Evolutionary conservation across 2,888 invertebrate species (phyloP).

Genomic region (Ochropleura plecta): DNA sequence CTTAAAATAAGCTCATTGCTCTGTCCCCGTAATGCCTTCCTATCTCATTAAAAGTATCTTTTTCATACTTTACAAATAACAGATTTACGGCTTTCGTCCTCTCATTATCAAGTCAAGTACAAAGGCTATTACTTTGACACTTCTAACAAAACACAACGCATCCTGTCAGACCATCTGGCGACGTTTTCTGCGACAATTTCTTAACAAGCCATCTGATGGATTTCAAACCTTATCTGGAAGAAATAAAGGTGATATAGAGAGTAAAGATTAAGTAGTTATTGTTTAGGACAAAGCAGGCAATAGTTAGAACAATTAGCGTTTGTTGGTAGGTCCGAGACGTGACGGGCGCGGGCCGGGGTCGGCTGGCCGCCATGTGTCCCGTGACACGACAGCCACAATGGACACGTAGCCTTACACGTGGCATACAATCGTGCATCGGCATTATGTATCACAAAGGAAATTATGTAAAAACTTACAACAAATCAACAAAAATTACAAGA

Average conservation of each 20-base stretch:
- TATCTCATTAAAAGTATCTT: slow-evolving; percentile 59
- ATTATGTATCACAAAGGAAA: neutral
- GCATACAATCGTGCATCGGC: neutral
- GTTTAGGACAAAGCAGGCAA: slow-evolving; percentile 73
- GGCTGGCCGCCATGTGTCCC: slow-evolving; percentile 75
- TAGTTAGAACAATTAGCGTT: slow-evolving; percentile 77
- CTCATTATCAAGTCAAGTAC: slow-evolving; percentile 73
- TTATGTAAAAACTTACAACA: slow-evolving; percentile 4
- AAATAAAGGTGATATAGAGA: slow-evolving; percentile 28
- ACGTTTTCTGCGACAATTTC: slow-evolving; percentile 62
- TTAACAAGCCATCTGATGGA: slow-evolving; percentile 23
- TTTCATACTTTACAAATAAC: slow-evolving; percentile 71
- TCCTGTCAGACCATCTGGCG: slow-evolving; percentile 81
- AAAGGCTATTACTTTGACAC: slow-evolving; percentile 78
- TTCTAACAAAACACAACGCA: slow-evolving; percentile 75
- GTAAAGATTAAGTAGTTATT: slow-evolving; percentile 61
- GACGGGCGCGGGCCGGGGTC: slow-evolving; percentile 64
- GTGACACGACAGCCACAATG: slow-evolving; percentile 40
- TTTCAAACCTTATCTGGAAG: slow-evolving; percentile 53
- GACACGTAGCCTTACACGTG: slow-evolving; percentile 50
- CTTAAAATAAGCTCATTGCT: slow-evolving; percentile 26
- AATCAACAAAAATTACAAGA: neutral
- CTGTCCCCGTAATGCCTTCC: slow-evolving; percentile 39
- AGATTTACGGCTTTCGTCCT: slow-evolving; percentile 70
- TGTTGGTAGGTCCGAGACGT: slow-evolving; percentile 76